Percentiles rank a stretch among this genome's conserved stretches.
Evolutionary conservation across 2,797 vertebrate genomes (phyloP).

Genomic region (Tolypeutes matacus): DNA sequence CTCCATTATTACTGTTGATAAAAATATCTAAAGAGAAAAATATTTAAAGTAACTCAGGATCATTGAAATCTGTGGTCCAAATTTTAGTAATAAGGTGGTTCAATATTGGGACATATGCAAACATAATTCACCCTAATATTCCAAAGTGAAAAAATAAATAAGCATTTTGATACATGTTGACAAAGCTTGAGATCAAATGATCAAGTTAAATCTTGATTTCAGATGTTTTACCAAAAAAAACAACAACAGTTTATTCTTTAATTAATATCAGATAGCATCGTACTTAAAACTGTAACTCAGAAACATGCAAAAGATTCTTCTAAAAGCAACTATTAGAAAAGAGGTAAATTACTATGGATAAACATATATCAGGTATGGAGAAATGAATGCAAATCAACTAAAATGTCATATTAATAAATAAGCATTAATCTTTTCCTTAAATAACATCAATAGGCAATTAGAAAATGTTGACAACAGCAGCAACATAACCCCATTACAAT

Average conservation of each 20-base stretch:
- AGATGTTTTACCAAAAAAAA: neutral
- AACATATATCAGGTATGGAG: neutral
- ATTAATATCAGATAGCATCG: neutral
- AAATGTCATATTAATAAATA: neutral
- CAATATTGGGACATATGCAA: neutral
- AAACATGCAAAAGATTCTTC: neutral
- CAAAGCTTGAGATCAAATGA: neutral
- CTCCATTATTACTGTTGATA: neutral
- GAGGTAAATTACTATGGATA: neutral
- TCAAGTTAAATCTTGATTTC: neutral
- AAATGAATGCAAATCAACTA: neutral
- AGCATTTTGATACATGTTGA: neutral
- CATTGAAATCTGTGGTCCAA: neutral
- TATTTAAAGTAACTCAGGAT: neutral
- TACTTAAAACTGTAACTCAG: neutral
- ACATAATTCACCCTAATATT: neutral
- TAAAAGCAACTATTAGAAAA: neutral
- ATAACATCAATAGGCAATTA: neutral
- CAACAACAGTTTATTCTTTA: neutral
- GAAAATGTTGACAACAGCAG: neutral
- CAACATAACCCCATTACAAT: neutral
- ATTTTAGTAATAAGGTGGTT: neutral
- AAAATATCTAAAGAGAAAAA: neutral
- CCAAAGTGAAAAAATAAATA: neutral
- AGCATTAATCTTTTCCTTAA: neutral